These are phyloP conservation scores for Bombus terrestris DNA, from an alignment of 1,140 invertebrate genomes.

Conservation along the genomic window DNA sequence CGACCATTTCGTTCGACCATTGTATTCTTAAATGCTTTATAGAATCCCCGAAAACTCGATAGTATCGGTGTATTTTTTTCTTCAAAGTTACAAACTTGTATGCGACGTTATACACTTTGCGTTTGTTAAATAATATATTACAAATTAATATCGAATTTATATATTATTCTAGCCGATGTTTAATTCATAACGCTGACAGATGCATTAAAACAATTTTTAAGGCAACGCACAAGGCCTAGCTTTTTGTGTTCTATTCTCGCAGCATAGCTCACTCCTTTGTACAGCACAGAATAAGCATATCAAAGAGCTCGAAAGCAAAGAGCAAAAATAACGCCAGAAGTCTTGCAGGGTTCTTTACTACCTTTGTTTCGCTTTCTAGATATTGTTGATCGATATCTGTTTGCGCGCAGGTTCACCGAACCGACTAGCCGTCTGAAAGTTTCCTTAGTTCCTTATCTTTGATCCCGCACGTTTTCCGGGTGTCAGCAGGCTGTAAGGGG, in stretches of 20 bases:
- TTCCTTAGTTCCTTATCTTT: slow-evolving; percentile 57
- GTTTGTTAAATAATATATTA: neutral
- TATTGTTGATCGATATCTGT: slow-evolving; percentile 46
- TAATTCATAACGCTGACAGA: neutral
- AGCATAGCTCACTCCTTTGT: neutral
- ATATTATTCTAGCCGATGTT: neutral
- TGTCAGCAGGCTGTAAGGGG: slow-evolving; percentile 24
- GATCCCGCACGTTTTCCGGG: slow-evolving; percentile 45
- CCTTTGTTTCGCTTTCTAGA: slow-evolving; percentile 9
- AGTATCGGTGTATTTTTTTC: neutral
- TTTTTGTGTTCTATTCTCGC: neutral
- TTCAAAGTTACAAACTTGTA: neutral
- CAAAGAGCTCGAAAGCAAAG: neutral
- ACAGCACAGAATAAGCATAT: neutral
- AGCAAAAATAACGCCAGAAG: neutral
- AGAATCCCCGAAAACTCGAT: neutral
- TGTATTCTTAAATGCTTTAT: neutral
- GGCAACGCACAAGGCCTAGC: neutral
- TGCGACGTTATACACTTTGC: neutral
- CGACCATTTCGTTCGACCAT: neutral
- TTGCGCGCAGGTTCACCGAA: slow-evolving; percentile 8
- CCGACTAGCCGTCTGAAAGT: slow-evolving; percentile 25
- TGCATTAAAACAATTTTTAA: neutral
- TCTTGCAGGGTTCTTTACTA: neutral
- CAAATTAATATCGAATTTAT: neutral